phyloP scores from a whole-genome alignment of 2,797 vertebrate species.

The Sebastes glaucus region DNA sequence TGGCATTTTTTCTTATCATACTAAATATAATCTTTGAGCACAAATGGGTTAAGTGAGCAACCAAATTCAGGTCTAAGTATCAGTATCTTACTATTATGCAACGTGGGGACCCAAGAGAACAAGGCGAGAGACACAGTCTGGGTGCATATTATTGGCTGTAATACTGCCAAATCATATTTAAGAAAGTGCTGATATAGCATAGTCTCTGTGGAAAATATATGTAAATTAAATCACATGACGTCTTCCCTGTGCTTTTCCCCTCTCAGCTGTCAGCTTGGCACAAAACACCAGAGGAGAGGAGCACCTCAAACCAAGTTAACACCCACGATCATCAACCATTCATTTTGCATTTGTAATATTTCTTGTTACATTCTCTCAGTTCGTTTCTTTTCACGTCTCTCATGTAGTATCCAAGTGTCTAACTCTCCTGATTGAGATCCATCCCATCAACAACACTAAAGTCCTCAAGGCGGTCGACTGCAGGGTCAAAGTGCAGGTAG shows the following conservation, averaged over 20 bases:
- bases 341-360: background rate
- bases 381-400: background rate
- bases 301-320: slow-evolving; percentile 73
- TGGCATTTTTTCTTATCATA: too few species aligned
- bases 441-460: slow-evolving; percentile 92
- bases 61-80: background rate
- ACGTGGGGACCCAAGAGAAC: background rate
- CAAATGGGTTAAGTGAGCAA: background rate
- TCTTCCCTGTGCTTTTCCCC: background rate
- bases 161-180: background rate
- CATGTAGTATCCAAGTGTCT: slow-evolving; percentile 89
- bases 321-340: background rate
- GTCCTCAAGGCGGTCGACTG: slow-evolving; percentile 96
- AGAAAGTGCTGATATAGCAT: background rate
- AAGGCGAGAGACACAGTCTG: background rate
- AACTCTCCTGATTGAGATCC: slow-evolving; percentile 93
- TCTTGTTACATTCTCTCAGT: background rate
- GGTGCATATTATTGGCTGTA: background rate
- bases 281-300: slow-evolving; percentile 65
- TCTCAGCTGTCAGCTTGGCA: slow-evolving; percentile 77
- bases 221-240: slow-evolving; percentile 1
- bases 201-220: background rate
- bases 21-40: too few species aligned
- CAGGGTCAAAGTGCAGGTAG: slow-evolving; percentile 93
- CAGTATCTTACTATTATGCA: background rate